Base-by-base conservation (phyloP, 2,113 vertebrate genomes). In the Tetraodon nigroviridis region DNA sequence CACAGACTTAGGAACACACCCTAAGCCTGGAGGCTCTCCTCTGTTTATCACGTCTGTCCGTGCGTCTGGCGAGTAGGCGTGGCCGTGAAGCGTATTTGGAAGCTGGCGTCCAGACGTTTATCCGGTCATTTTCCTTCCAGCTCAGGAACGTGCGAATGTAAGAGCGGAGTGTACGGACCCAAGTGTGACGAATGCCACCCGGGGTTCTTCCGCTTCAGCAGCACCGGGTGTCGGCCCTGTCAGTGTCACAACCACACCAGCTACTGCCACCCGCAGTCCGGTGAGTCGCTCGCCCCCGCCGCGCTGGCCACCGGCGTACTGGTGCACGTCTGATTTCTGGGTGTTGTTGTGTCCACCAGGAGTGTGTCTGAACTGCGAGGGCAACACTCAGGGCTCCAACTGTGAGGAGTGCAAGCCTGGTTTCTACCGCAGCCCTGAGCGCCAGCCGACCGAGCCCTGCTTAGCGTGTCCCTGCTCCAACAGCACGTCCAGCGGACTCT, bases 351-450 rank as follows among this genome's bases (percentile, higher is more conserved):
- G 3, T 58, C 47, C 51, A 79, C 10, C 81, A 95, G 94, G 94
- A 71, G 57, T 72, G 78, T 97, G 94, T 84, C 71, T 93, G 83
- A 89, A 91, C 73, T 98, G 96, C 81, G 92, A 91, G 73, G 91
- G 86, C 1, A 93, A 95, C 85, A 94, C 93, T 0, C 75, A 91
- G 83, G 96, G 94, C 47, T 37, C 73, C 50, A 92, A 92, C 84
- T 98, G 96, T 51, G 94, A 97, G 85, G 91, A 91, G 76, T 98
- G 95, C 81, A 89, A 85, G 80, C 88, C 90, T 5, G 88, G 85
- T 16, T 95, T 90, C 85, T 95, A 93, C 80, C 88, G 61, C 44
- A 61, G 73, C 20, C 69, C 51, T 0, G 85, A 75, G 51, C 17
- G 64, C 7, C 57, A 57, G 0, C 71, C 60, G 58, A 54, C 63